phyloP scores from a whole-genome alignment of 35 echinoderm and acorn worm species.

The Stichopus chloronotus region DNA sequence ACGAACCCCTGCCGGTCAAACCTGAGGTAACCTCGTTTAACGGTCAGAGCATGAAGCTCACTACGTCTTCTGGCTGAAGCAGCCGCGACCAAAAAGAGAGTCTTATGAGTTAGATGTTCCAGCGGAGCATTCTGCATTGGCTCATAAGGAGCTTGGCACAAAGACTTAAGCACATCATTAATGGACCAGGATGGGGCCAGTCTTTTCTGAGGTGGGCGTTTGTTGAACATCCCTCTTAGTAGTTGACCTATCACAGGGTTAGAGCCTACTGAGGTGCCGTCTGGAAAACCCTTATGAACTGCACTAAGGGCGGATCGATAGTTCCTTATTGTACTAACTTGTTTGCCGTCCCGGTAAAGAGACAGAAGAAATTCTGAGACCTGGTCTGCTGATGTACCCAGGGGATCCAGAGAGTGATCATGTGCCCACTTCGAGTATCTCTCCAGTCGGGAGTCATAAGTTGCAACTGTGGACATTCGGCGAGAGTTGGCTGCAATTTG shows the following conservation, averaged over 20 bases:
- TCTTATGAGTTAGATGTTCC: slow-evolving; percentile 49
- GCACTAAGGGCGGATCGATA: slow-evolving; percentile 50
- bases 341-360: background rate
- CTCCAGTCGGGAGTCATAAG: no score
- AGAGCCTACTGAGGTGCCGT: background rate
- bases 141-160: slow-evolving; percentile 2
- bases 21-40: slow-evolving; percentile 13
- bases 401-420: background rate
- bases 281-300: slow-evolving; percentile 30
- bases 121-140: background rate
- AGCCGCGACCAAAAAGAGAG: no score
- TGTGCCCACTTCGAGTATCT: slow-evolving; percentile 3
- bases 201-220: background rate
- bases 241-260: no score
- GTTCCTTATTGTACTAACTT: slow-evolving; percentile 7
- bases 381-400: background rate
- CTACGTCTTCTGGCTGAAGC: slow-evolving; percentile 13
- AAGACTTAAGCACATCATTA: background rate
- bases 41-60: no score
- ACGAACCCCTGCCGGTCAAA: background rate
- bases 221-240: slow-evolving; percentile 24
- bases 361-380: slow-evolving; percentile 36
- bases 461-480: background rate
- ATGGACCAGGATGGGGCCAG: slow-evolving; percentile 49
- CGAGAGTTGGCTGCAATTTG: background rate